Conservation (phyloP, 2,797 vertebrate species). For the Mycteria americana region DNA sequence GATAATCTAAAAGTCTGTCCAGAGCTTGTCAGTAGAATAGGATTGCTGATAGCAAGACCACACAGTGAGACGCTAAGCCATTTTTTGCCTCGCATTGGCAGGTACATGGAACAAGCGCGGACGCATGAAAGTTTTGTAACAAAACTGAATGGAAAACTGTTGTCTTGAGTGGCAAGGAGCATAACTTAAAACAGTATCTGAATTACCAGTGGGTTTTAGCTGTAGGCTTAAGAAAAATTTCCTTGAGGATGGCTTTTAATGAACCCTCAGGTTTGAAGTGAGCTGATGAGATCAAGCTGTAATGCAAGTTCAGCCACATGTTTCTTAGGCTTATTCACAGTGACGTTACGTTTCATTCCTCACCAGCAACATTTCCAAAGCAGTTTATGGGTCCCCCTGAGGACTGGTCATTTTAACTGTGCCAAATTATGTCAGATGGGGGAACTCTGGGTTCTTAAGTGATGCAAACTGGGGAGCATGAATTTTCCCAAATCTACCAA, state of each 20-base stretch:
- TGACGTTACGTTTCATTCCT: neutral
- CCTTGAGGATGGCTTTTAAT: neutral
- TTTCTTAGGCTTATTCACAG: neutral
- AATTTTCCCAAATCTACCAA: neutral
- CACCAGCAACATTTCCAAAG: neutral
- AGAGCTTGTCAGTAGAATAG: neutral
- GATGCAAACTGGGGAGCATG: neutral
- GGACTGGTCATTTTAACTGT: neutral
- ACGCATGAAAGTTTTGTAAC: neutral
- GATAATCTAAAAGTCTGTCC: neutral
- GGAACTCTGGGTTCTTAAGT: neutral
- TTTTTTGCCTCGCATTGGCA: neutral
- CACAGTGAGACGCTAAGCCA: neutral
- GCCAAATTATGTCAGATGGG: neutral
- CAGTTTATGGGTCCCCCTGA: neutral
- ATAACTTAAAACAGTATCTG: neutral
- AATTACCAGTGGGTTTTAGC: neutral
- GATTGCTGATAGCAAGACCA: neutral
- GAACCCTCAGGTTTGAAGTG: neutral
- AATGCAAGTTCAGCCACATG: neutral
- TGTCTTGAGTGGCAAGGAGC: neutral
- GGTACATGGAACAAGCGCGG: accelerated
- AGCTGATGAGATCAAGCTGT: neutral
- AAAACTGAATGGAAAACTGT: neutral
- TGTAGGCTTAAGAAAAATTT: neutral